Percentiles rank a stretch among this genome's conserved stretches.
phyloP scores from a whole-genome alignment of 2,113 vertebrate genomes.

The Trogon melanurus region DNA sequence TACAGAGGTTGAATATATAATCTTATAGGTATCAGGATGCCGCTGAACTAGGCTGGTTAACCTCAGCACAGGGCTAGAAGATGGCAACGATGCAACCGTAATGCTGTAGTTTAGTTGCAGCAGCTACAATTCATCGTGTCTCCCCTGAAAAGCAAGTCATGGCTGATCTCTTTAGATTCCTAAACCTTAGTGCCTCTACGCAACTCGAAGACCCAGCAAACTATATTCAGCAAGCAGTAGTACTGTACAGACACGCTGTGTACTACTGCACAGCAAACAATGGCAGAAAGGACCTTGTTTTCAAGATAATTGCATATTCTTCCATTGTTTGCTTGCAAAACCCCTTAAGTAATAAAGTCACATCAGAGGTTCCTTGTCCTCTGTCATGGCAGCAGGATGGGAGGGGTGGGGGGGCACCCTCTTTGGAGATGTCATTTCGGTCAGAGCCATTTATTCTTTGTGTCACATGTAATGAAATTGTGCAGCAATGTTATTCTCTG shows the following conservation, averaged over 20 bases:
- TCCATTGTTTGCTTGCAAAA: not conserved
- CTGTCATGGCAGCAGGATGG: not conserved
- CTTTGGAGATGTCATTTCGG: not conserved
- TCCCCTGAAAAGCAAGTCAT: not conserved
- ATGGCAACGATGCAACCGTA: not conserved
- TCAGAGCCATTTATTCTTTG: conserved; percentile 27
- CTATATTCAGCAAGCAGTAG: not conserved
- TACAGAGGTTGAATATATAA: not conserved
- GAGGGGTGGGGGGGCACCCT: not conserved
- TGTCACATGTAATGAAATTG: not conserved
- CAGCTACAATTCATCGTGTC: not conserved
- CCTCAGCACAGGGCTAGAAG: not conserved
- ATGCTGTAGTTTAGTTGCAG: not conserved
- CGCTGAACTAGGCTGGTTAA: not conserved
- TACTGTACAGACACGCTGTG: rapidly evolving
- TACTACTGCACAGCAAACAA: not conserved
- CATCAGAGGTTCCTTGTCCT: not conserved
- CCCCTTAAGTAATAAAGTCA: not conserved
- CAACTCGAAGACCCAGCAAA: not conserved
- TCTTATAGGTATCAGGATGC: not conserved
- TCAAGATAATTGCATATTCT: not conserved
- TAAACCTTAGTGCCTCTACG: not conserved
- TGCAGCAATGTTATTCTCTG: not conserved
- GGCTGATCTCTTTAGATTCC: not conserved
- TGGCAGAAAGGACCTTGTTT: not conserved